Evolutionary conservation across 2,113 vertebrate species (phyloP).

Genomic region (Phocoena sinus): DNA sequence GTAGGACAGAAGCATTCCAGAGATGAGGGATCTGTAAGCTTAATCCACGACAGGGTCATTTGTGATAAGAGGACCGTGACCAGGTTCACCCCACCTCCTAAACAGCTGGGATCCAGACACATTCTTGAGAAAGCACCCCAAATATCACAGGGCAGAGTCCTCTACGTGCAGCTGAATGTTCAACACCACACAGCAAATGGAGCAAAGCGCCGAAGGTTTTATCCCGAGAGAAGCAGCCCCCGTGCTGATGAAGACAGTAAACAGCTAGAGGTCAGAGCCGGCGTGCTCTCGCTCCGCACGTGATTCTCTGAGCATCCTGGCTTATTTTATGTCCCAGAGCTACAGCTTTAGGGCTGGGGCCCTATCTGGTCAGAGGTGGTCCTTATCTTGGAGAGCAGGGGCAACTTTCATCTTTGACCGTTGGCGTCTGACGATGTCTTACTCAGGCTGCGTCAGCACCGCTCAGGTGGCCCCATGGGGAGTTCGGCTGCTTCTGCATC

Average conservation of each 20-base stretch:
- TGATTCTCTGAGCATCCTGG: neutral
- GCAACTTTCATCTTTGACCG: neutral
- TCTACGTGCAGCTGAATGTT: accelerated
- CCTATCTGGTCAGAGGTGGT: neutral
- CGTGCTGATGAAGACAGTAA: accelerated
- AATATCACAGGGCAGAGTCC: accelerated
- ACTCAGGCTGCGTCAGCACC: neutral
- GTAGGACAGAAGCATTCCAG: neutral
- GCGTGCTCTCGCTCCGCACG: accelerated
- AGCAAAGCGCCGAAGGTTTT: neutral
- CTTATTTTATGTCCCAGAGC: neutral
- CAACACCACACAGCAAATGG: accelerated
- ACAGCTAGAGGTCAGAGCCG: neutral
- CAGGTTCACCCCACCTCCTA: accelerated
- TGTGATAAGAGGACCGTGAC: too few relatives aligned
- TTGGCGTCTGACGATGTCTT: too few relatives aligned
- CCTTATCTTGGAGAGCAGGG: neutral
- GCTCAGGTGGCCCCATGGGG: neutral
- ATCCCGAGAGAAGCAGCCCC: neutral
- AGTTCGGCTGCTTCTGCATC: neutral
- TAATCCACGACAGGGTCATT: accelerated
- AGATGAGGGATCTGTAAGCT: too few relatives aligned
- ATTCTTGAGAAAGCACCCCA: neutral
- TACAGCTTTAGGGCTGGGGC: neutral
- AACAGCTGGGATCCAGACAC: accelerated